Conservation (phyloP, 64 coral and sea anemone species). For the Pocillopora damicornis region DNA sequence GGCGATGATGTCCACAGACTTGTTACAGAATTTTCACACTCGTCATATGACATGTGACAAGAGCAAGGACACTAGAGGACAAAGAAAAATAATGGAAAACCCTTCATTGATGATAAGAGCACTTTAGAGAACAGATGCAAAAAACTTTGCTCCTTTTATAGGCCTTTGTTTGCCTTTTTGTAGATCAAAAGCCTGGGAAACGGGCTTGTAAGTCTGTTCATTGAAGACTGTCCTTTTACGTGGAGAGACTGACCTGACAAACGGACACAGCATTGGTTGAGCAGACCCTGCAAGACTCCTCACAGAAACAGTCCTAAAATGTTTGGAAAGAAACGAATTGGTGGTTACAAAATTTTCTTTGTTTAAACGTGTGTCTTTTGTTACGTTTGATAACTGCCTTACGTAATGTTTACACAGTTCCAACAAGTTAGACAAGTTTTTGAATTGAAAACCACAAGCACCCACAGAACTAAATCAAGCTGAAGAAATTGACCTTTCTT, state of each 20-base stretch:
- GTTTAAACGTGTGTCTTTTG: neutral
- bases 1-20: conserved; percentile 16
- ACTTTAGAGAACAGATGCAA: too few relatives aligned
- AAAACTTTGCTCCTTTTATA: too few relatives aligned
- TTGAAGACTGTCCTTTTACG: neutral
- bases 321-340: neutral
- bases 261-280: neutral
- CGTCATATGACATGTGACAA: conserved; percentile 25
- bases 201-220: too few relatives aligned
- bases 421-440: too few relatives aligned
- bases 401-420: too few relatives aligned
- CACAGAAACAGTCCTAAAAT: conserved; percentile 17
- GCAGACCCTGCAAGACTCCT: neutral
- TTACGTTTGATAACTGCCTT: neutral
- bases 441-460: too few relatives aligned
- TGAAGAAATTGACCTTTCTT: too few relatives aligned
- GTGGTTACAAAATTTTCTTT: neutral
- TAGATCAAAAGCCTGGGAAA: too few relatives aligned
- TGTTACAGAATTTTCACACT: conserved; percentile 13
- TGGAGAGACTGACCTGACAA: conserved; percentile 13
- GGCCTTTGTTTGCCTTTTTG: too few relatives aligned
- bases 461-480: too few relatives aligned
- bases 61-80: conserved; percentile 20
- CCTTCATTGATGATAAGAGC: too few relatives aligned
- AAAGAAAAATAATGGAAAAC: neutral